Base-by-base conservation (phyloP, 2,113 vertebrate genomes). In the Cathartes aura region DNA sequence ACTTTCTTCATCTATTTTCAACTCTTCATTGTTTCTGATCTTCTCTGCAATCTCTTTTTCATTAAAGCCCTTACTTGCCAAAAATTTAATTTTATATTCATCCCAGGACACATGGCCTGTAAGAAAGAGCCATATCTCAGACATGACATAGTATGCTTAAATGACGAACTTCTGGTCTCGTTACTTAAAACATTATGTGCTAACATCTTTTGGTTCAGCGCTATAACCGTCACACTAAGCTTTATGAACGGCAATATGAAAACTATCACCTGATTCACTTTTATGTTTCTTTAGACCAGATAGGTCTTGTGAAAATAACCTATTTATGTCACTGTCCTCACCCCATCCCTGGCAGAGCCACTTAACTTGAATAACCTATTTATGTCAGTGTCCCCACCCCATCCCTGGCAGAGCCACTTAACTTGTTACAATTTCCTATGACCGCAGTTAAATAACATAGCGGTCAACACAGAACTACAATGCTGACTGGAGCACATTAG, bases 1-100 rank as follows among this genome's bases (percentile, higher is more conserved):
- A 99, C 99, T 99, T 95, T 99, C 99, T 72, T 99, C 99, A 24
- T 99, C 99, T 45, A 99, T 98, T 90, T 99, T 99, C 76, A 99
- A 53, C 73, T 99, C 99, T 93, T 99, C 98, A 0, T 99, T 99
- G 48, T 99, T 99, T 96, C 97, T 99, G 3, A 99, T 98, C 97
- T 99, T 99, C 56, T 99, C 99, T 1, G 98, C 98, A 2, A 99
- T 92, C 52, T 99, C 99, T 45, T 98, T 98, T 43, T 99, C 99
- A 2, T 98, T 98, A 91, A 99, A 99, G n/a, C 99, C 99, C 97
- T 99, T 99, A 97, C 99, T 99, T 19, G 98, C 99, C 96, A 99
- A 88, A 90, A 99, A 99, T 92, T 99, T 99, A 2, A 99, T 96
- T 68, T 98, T 98, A 82, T 99, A 99, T 82, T 99, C 99, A 4